Percentiles rank a stretch among this genome's conserved stretches.
Conservation (phyloP, 2,888 invertebrate species). For the Augiades crinisus region DNA sequence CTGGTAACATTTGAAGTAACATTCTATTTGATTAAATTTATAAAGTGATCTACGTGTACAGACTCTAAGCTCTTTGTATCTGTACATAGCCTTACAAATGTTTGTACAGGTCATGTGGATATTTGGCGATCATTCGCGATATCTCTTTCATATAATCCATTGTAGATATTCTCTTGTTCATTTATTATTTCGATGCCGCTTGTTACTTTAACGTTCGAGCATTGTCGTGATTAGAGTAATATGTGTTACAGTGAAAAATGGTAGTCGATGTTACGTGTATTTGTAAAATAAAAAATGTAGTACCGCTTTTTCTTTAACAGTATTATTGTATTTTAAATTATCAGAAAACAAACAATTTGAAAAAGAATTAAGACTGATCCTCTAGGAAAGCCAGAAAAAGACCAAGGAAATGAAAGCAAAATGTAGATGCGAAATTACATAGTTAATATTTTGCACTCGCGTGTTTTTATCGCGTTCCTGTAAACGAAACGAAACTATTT, state of each 20-base stretch:
- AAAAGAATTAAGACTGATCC: no score
- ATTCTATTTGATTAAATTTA: constrained; percentile 17
- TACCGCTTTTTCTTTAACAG: constrained; percentile 55
- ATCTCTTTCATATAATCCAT: constrained; percentile 53
- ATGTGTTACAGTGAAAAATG: constrained; percentile 74
- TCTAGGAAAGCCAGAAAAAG: no score
- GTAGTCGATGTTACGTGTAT: constrained; percentile 55
- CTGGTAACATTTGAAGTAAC: constrained; percentile 36
- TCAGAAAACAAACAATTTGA: no score
- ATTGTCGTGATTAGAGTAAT: constrained; percentile 55
- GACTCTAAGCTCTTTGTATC: constrained; percentile 50
- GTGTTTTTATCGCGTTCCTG: constrained; percentile 39
- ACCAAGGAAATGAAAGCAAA: background rate
- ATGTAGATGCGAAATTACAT: constrained; percentile 5
- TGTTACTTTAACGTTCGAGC: constrained; percentile 46
- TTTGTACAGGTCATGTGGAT: constrained; percentile 81
- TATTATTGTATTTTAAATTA: constrained; percentile 31
- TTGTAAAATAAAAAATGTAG: constrained; percentile 47
- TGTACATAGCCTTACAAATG: constrained; percentile 61
- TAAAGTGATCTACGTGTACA: constrained; percentile 49
- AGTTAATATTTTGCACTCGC: constrained; percentile 11
- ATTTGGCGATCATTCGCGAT: constrained; percentile 78
- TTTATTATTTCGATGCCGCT: constrained; percentile 55
- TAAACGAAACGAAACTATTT: constrained; percentile 52
- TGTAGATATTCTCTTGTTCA: constrained; percentile 52